Evolutionary conservation across 2,888 invertebrate genomes (phyloP), one percentile per base, ranked within the genome.

Genomic region (Epinotia ramella): DNA sequence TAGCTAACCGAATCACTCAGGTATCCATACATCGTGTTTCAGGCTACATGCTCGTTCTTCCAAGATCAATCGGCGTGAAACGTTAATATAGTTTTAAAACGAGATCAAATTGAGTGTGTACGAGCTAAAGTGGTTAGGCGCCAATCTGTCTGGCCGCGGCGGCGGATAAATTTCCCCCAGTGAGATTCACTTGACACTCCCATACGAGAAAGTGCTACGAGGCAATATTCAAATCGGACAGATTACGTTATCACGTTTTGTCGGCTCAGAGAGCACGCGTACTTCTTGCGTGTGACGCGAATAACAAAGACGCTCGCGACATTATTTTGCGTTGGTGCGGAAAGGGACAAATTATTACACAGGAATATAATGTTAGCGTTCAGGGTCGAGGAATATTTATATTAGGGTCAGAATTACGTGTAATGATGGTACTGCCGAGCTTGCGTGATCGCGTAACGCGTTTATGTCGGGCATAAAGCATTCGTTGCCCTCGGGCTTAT

Each of bases 91-190:
- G 71, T 71, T 76, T 75, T 72, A 72, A 76, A 76, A 63, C 76
- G 62, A 53, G 40, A 46, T 66, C 62, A 67, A 71, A 71, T 76
- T 53, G 75, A 71, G 66, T 57, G 53, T 65, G 66, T 56, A 72
- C 62, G 40, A 72, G 62, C 71, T 76, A 72, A 76, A 76, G 76
- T 75, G 73, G 71, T 63, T 70, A 65, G 82, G 77, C 81, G 81
- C 80, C 82, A 81, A 80, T 80, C 79, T 76, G 82, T 83, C 82
- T 82, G 73, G 62, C 69, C 33, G 24, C 56, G 60, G 67, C 70
- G 72, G 60, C 16, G 67, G 72, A 72, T 72, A 66, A 72, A 76
- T 76, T 72, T 66, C 60, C 67, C 66, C 49, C 60, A 67, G 66
- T 20, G 53, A 66, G 66, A 66, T 60, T 56, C 76, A 72, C 67